Evolutionary conservation across 2,113 vertebrate genomes (phyloP).

Genomic region (Megaleporinus macrocephalus): DNA sequence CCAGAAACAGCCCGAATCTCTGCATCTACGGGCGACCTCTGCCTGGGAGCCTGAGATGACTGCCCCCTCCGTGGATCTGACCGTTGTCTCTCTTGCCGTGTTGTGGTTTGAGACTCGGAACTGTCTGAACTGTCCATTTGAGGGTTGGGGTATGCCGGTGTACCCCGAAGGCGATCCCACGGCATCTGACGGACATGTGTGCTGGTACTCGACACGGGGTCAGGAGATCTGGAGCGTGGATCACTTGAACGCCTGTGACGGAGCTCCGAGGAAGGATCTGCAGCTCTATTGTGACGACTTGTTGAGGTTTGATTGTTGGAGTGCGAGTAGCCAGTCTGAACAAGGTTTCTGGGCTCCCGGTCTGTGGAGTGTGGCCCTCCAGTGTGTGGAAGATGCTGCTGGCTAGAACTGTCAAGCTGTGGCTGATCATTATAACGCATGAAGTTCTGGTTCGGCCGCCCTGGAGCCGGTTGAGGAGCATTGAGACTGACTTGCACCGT

Average conservation of each 20-base stretch:
- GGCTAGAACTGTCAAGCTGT: not conserved
- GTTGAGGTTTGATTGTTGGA: constrained; percentile 38
- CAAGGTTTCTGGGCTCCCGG: constrained; percentile 30
- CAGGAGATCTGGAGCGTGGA: not conserved
- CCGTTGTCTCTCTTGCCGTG: not conserved
- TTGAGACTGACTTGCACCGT: constrained; percentile 76
- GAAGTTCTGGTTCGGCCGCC: constrained; percentile 24
- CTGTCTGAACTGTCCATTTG: constrained; percentile 31
- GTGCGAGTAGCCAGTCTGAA: constrained; percentile 68
- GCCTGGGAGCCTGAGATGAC: not conserved
- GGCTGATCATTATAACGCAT: constrained; percentile 9
- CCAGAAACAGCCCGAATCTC: not conserved
- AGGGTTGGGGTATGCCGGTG: constrained; percentile 70
- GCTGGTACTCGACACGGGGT: constrained; percentile 9
- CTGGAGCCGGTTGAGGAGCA: constrained; percentile 56
- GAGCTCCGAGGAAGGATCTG: constrained; percentile 60
- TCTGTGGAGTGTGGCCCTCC: not conserved
- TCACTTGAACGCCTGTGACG: not conserved
- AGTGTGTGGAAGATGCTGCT: constrained; percentile 2
- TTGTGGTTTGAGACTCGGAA: constrained; percentile 49
- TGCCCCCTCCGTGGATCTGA: not conserved
- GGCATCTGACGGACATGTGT: constrained; percentile 59
- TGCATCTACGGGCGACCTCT: not conserved
- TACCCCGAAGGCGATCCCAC: constrained; percentile 74
- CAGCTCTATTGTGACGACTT: constrained; percentile 55